phyloP scores from a whole-genome alignment of 92 coral and sea anemone genomes.

The Parazoanthus darwini region DNA sequence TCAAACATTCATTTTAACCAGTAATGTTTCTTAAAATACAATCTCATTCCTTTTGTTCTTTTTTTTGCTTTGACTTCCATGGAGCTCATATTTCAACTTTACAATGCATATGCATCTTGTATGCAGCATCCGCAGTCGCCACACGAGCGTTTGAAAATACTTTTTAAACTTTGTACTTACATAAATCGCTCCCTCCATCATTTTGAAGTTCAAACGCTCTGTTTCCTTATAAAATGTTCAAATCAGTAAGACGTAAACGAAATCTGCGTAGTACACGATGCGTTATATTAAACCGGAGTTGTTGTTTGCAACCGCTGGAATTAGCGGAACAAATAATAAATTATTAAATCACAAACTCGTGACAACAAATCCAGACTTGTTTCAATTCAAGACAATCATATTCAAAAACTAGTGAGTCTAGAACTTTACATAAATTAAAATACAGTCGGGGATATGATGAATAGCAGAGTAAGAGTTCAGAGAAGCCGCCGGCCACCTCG shows the following conservation, averaged over 20 bases:
- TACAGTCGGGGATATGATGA: neutral
- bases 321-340: conserved; percentile 6
- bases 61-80: no score
- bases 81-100: no score
- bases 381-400: conserved; percentile 1
- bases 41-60: no score
- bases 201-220: conserved; percentile 2
- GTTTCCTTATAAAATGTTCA: neutral
- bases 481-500: neutral
- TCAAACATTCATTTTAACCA: no score
- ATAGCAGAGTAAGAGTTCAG: no score
- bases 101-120: neutral
- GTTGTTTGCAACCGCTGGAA: conserved; percentile 18
- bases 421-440: neutral
- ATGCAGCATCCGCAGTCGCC: neutral
- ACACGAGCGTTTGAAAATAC: neutral
- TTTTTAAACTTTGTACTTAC: neutral
- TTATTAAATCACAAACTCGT: conserved; percentile 17
- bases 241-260: neutral
- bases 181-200: neutral
- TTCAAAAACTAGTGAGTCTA: neutral
- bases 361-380: neutral
- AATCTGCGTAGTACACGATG: neutral
- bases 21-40: no score
- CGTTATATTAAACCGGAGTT: neutral